Base-by-base conservation (phyloP, 30 jellyfish, hydroid and myxozoan genomes). In the Phacellophora camtschatica region DNA sequence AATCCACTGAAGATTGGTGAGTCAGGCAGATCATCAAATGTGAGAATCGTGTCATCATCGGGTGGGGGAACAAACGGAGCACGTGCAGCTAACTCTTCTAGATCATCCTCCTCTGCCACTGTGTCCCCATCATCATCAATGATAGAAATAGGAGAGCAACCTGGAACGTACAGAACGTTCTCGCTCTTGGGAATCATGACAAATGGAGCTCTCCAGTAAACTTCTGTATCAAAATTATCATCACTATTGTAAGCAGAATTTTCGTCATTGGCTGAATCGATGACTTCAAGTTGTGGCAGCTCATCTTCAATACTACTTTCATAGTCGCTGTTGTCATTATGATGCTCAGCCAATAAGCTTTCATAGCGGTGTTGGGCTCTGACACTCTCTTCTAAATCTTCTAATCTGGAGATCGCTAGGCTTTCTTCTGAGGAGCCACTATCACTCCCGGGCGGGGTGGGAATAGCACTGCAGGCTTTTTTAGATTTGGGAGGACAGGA, bases 21-120 rank as follows among this genome's bases (percentile, higher is more conserved):
- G 61, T 34, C 88, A 5, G 80, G 72, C 33, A 87, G 49, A 61
- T 88, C 97, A 39, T 88, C 90, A 59, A 88, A 88, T 19, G 97
- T 54, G 0, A 88, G 54, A 67, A 79, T 62, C 9, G 87, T 70
- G 78, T 85, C 97, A 48, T 80, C 88, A 75, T 86, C 71, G 8
- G 97, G 94, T n/a, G 95, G 95, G 2, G 99, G 99, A 27, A 93
- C 87, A 71, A 75, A 81, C 29, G 99, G 99, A 4, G 97, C 97
- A 5, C 97, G 92, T 18, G 90, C 94, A 24, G 87, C 81, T 45
- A 92, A 71, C 92, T 82, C 95, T 6, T 48, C 86, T 0, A 43
- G 72, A 41, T 75, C 51, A 39, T 61, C 92, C 27, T 77, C 89
- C 0, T 72, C 86, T 11, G 48, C 89, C 0, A 58, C 86, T 11